A percentile compares a stretch with the other conserved stretches of the same genome.
phyloP scores from a whole-genome alignment of 2,888 invertebrate genomes.

The Steromphala cineraria region DNA sequence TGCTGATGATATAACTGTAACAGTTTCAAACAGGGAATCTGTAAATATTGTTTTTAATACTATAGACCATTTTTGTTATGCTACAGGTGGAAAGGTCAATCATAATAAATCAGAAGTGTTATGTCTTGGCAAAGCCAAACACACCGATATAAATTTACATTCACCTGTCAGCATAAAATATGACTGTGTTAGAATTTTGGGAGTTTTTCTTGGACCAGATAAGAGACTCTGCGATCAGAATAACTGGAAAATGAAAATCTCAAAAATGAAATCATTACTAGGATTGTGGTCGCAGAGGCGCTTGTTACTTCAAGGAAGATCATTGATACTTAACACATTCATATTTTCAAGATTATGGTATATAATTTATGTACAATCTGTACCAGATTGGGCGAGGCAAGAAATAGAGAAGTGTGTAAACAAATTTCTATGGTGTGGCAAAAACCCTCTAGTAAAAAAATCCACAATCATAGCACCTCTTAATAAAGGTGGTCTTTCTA shows the following conservation, averaged over 20 bases:
- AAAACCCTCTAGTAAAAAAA: no score
- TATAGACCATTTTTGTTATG: neutral
- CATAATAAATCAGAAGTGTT: neutral
- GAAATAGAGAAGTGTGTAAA: no score
- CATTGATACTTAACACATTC: neutral
- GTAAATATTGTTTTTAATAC: neutral
- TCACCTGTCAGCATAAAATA: neutral
- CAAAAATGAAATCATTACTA: neutral
- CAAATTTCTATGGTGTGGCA: no score
- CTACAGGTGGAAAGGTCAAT: neutral
- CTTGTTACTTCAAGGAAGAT: neutral
- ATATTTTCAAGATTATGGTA: neutral
- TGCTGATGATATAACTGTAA: neutral
- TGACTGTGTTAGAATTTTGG: neutral
- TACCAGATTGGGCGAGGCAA: neutral
- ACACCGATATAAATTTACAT: neutral
- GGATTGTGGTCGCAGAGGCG: neutral
- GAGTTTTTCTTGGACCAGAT: neutral
- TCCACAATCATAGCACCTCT: no score
- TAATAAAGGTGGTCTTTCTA: no score
- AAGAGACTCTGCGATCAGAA: neutral
- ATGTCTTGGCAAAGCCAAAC: no score
- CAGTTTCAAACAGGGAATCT: neutral
- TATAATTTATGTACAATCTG: neutral
- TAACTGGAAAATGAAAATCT: neutral